Conservation (phyloP, 2,888 invertebrate species). For the Anthophora plumipes region DNA sequence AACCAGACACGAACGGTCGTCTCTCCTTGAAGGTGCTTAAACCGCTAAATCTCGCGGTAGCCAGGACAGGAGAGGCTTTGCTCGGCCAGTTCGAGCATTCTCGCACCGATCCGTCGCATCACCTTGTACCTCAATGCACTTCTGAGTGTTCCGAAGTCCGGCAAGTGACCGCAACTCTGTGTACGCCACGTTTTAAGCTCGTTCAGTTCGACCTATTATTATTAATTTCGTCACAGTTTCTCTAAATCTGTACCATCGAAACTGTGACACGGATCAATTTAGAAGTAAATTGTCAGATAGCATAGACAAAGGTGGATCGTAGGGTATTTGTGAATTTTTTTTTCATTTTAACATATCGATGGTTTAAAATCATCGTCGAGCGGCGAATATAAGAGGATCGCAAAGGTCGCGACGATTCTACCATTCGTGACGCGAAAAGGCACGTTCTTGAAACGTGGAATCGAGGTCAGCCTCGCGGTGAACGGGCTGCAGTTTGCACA, state of each 20-base stretch:
- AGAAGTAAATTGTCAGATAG: too few relatives aligned
- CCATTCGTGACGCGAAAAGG: slow-evolving; percentile 57
- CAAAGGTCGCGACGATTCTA: slow-evolving; percentile 62
- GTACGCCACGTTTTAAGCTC: slow-evolving; percentile 11
- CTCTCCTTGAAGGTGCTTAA: not conserved
- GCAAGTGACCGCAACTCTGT: slow-evolving; percentile 61
- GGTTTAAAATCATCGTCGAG: slow-evolving; percentile 34
- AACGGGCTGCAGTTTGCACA: slow-evolving; percentile 50
- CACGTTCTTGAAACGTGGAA: slow-evolving; percentile 66
- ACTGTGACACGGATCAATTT: too few relatives aligned
- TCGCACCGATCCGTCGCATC: slow-evolving; percentile 45
- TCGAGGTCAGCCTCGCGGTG: slow-evolving; percentile 64
- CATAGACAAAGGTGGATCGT: slow-evolving; percentile 1
- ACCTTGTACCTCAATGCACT: slow-evolving; percentile 74
- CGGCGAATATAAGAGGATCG: slow-evolving; percentile 46
- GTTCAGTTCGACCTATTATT: not conserved
- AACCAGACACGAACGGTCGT: not conserved
- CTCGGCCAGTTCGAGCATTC: not conserved
- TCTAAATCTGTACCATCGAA: too few relatives aligned
- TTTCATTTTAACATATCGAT: too few relatives aligned
- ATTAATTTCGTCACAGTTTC: not conserved
- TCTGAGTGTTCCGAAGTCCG: slow-evolving; percentile 74
- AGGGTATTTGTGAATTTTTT: slow-evolving; percentile 36
- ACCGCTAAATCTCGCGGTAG: not conserved
- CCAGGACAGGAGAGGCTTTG: not conserved